Base-by-base conservation (phyloP, 2,113 vertebrate genomes). In the Ictidomys tridecemlineatus region DNA sequence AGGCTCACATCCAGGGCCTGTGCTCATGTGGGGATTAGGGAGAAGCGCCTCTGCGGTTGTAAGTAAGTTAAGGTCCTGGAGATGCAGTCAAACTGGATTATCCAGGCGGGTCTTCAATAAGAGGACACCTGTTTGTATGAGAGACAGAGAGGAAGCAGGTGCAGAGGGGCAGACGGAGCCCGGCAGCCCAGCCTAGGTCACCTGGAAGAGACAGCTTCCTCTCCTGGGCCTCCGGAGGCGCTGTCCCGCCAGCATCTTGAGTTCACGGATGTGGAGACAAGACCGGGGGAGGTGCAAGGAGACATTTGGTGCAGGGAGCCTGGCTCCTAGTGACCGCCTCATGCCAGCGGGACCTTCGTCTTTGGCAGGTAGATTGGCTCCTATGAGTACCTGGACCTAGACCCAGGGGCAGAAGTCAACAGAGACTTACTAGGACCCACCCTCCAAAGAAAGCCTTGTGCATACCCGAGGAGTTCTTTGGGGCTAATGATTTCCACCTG, bases 221-320 rank as follows among this genome's bases (percentile, higher is more conserved):
- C 48, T 20, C 34, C 61, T 1, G 7, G 32, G 8, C 18, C 14
- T 4, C 34, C 18, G 26, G 32, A 51, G 63, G 32, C 3, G 16
- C 11, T 3, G 4, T 16, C n/a, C 5, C 11, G 37, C 30, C 20
- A 1, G 18, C 61, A 70, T 17, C 13, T 37, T 61, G 24, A 79
- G 11, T n/a, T 61, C 69, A 4, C 1, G 4, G 48, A 4, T 12
- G 4, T 65, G 28, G 69, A 70, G 39, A 53, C 8, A 30, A 14
- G 61, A 17, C 8, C 16, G 58, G 51, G 51, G n/a, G 51, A 32
- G 8, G n/a, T 2, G 4, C 37, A 5, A 9, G 18, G 34, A 69
- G 8, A 30, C 5, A 0, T 4, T 45, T 4, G 37, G 17, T 18
- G 2, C 4, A 4, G 22, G 22, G 39, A 32, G 22, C 34, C 20